Percentiles rank a stretch among this genome's conserved stretches.
Evolutionary conservation across 2,888 invertebrate genomes (phyloP).

Genomic region (Cybosia mesomella): DNA sequence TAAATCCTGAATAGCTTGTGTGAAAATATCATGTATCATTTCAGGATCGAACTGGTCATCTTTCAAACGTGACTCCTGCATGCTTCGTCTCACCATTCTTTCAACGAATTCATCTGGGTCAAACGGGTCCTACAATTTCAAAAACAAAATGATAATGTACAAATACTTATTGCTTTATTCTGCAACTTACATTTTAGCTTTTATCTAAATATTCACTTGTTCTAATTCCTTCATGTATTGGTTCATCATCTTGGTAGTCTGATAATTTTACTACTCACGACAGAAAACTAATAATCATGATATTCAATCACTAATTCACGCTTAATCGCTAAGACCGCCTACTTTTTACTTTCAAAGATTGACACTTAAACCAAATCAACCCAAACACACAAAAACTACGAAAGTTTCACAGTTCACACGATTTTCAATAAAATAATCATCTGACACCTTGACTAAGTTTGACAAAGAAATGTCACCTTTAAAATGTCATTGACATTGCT

Average conservation of each 20-base stretch:
- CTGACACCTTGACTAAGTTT: neutral
- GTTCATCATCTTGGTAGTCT: conserved; percentile 90
- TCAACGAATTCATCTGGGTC: conserved; percentile 99
- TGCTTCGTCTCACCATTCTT: conserved; percentile 97
- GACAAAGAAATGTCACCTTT: neutral
- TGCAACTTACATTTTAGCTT: neutral
- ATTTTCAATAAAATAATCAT: neutral
- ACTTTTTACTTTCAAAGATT: conserved; percentile 24
- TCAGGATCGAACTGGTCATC: conserved; percentile 92
- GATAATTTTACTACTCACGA: neutral
- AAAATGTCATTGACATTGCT: neutral
- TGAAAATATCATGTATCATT: conserved; percentile 95
- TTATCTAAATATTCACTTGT: conserved; percentile 86
- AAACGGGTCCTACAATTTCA: conserved; percentile 93
- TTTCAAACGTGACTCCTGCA: conserved; percentile 91
- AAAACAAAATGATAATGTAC: neutral
- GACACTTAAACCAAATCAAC: conserved; percentile 6
- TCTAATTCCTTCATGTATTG: conserved; percentile 96
- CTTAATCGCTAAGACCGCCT: conserved; percentile 2
- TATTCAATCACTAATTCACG: neutral
- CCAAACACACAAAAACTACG: neutral
- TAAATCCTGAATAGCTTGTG: conserved; percentile 95
- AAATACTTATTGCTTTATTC: neutral
- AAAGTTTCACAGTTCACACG: neutral
- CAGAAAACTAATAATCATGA: conserved; percentile 2